Evolutionary conservation across 2,888 invertebrate species (phyloP), one percentile per base, ranked within the genome.

Genomic region (Watsonalla cultraria): DNA sequence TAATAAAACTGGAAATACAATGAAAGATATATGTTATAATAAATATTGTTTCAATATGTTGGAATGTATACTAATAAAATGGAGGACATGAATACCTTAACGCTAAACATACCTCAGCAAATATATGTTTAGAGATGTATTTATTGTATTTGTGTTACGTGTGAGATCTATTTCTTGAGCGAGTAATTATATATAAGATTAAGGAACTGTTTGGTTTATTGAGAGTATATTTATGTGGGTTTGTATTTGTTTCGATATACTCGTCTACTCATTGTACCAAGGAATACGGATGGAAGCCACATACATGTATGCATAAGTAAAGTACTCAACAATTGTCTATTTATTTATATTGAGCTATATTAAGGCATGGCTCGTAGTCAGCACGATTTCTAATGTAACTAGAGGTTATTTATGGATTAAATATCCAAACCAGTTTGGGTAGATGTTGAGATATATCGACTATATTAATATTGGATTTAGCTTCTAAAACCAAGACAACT

Each of bases 41-140:
- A 35, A 46, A n/a, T 14, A 37, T 35, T 49, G 13, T 49, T 49
- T 46, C 34, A 11, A 46, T 59, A 51, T 54, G 59, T 73, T 75
- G 77, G 78, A 76, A 78, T 78, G 79, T 79, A 76, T 76, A 76
- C 76, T 78, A 64, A 60, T 51, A 52, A 55, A 54, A 56, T 58
- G 58, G 60, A 63, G 54, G 45, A 47, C 45, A 50, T 58, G 64
- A 58, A 54, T 51, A 61, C 65, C 58, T 63, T 57, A 62, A 66
- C 57, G 54, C 60, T 67, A 60, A 53, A 64, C 55, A 63, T 70
- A 74, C 71, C 68, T 72, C 68, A 63, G 64, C 61, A 59, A 65
- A 68, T 65, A 56, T 58, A 65, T 54, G 49, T 59, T 56, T 54
- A 56, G 55, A 56, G 65, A 64, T 68, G 65, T 56, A 55, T 56